Conservation (phyloP, 2,113 vertebrate genomes). For the Melanotaenia duboulayi region DNA sequence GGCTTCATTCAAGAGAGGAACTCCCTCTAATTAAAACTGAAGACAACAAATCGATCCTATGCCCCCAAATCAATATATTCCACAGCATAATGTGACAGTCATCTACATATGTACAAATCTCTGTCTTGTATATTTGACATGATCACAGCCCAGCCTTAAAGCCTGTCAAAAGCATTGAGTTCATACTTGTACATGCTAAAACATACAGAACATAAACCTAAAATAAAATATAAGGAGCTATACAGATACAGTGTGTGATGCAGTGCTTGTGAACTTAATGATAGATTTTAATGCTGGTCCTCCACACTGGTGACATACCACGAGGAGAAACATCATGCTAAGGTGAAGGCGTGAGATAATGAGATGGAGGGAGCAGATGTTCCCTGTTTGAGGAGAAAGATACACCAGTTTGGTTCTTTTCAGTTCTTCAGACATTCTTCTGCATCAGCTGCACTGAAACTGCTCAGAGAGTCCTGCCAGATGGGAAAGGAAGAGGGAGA, state of each 20-base stretch:
- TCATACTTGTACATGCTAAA: background rate
- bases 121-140: constrained; percentile 6
- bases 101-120: background rate
- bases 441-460: constrained; percentile 53
- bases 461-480: constrained; percentile 68
- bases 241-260: background rate
- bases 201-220: background rate
- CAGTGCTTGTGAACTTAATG: constrained; percentile 2
- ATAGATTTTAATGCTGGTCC: constrained; percentile 18
- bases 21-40: constrained; percentile 10
- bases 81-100: constrained; percentile 4
- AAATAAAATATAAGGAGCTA: background rate
- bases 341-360: background rate
- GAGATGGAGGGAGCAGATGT: background rate
- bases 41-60: constrained; percentile 17
- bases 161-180: constrained; percentile 9
- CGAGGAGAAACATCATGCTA: constrained; percentile 10
- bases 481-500: constrained; percentile 1
- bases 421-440: constrained; percentile 42
- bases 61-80: constrained; percentile 29
- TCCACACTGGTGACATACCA: background rate
- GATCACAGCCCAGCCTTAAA: constrained; percentile 1
- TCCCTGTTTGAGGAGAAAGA: background rate
- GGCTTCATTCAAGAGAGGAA: constrained; percentile 21
- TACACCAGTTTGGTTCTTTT: constrained; percentile 19